phyloP scores from a whole-genome alignment of 1,140 invertebrate genomes.

The Pomacea maculata region DNA sequence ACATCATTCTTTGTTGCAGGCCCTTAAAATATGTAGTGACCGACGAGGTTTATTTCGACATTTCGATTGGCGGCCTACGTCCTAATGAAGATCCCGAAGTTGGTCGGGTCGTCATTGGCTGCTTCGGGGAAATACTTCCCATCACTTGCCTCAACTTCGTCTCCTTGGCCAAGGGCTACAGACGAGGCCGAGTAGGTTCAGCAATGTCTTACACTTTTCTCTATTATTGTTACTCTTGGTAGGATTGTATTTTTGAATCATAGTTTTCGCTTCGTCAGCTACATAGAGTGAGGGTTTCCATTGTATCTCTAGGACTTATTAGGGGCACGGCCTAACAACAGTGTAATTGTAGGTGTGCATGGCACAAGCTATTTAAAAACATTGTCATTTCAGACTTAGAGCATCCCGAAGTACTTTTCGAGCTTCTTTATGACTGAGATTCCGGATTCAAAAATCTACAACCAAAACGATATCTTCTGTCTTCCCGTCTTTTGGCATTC shows the following conservation, averaged over 20 bases:
- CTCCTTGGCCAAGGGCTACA: constrained; percentile 58
- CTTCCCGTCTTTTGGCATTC: too few relatives aligned
- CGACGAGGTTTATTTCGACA: constrained; percentile 58
- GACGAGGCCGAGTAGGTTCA: constrained; percentile 44
- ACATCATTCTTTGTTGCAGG: background rate
- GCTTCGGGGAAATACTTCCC: constrained; percentile 63
- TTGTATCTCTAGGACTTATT: too few relatives aligned
- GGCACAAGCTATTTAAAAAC: too few relatives aligned
- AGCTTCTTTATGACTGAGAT: background rate
- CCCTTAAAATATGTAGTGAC: constrained; percentile 48
- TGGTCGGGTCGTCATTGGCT: constrained; percentile 52
- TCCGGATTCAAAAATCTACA: background rate
- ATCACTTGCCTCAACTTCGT: constrained; percentile 65
- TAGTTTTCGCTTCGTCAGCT: too few relatives aligned
- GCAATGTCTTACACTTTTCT: too few relatives aligned
- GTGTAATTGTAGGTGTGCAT: too few relatives aligned
- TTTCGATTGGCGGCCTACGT: constrained; percentile 48
- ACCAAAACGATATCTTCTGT: background rate
- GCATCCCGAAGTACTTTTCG: too few relatives aligned
- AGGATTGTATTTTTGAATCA: too few relatives aligned
- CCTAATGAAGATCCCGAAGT: constrained; percentile 33
- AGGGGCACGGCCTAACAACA: too few relatives aligned
- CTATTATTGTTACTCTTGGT: too few relatives aligned
- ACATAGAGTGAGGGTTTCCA: too few relatives aligned
- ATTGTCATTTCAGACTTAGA: too few relatives aligned